Base-by-base conservation (phyloP, 2,113 vertebrate genomes). In the Capreolus pygargus region DNA sequence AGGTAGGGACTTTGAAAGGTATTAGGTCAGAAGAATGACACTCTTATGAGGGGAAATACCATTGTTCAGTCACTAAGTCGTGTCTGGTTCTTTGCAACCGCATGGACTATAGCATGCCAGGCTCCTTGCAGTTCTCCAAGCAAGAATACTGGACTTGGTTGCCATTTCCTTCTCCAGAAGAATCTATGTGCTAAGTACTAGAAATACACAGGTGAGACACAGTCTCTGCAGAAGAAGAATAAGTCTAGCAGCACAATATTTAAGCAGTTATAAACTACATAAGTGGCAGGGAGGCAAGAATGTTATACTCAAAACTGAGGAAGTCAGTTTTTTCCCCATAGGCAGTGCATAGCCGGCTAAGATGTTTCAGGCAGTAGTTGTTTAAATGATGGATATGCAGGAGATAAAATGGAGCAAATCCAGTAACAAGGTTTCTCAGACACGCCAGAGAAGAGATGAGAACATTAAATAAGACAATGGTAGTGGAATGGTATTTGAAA, bases 1-100 rank as follows among this genome's bases (percentile, higher is more conserved):
- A 76, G 54, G 16, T 30, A 17, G 43, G 4, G 25, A 25, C 5
- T 76, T n/a, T 33, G 54, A 27, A 60, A 27, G 33, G 17, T 54
- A 33, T 74, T 50, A 19, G 13, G 17, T 33, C 60, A 21, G 55
- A 43, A 30, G 52, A 43, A 15, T 17, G 4, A 27, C 78, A 3
- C 57, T 17, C 8, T 3, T 7, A 5, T 33, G 19, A 39, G 23
- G 19, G 54, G 6, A 27, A 39, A 10, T 74, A 25, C 14, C 6
- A 1, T 25, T 74, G 36, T 74, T 43, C 36, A 1, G 0, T 74
- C 36, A 39, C 1, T 6, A 25, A 39, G 19, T 39, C 5, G 23
- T 74, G 36, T 13, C 67, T 74, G 36, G 21, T 39, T 39, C 67
- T 74, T 74, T 39, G 67, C 0, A 0, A 74, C 36, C 67, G 36